Conservation (phyloP, 2,888 invertebrate genomes). For the Apeira syringaria region DNA sequence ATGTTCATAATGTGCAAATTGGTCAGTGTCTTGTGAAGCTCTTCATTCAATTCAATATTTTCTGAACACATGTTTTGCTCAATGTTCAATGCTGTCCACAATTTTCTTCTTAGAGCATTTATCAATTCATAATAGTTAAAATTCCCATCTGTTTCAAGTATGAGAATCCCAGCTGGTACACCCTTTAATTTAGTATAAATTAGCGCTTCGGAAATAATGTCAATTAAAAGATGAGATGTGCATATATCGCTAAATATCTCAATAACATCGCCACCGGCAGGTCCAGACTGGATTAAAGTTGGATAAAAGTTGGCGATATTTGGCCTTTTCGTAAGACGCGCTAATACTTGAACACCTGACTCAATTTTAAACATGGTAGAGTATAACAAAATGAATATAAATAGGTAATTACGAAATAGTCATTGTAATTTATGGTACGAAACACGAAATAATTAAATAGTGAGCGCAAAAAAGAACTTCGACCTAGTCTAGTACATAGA, state of each 20-base stretch:
- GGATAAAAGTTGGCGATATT: conserved; percentile 71
- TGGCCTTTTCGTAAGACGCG: conserved; percentile 72
- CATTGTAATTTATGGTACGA: too few relatives aligned
- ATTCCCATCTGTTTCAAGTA: conserved; percentile 71
- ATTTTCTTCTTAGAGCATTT: conserved; percentile 35
- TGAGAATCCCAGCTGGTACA: conserved; percentile 53
- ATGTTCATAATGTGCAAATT: conserved; percentile 61
- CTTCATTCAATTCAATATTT: conserved; percentile 28
- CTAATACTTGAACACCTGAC: conserved; percentile 83
- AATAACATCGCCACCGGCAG: conserved; percentile 55
- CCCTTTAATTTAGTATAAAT: conserved; percentile 47
- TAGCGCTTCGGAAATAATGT: conserved; percentile 62
- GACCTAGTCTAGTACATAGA: too few relatives aligned
- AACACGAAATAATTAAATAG: too few relatives aligned
- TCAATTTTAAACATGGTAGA: conserved; percentile 69
- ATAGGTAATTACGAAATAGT: too few relatives aligned
- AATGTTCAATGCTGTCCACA: conserved; percentile 12
- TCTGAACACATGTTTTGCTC: conserved; percentile 7
- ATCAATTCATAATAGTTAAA: conserved; percentile 51
- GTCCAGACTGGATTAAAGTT: conserved; percentile 64
- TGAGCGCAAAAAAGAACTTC: too few relatives aligned
- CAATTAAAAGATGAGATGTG: conserved; percentile 49
- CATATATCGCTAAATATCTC: conserved; percentile 58
- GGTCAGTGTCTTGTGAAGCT: conserved; percentile 39
- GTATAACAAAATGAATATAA: too few relatives aligned